Evolutionary conservation across 1,140 invertebrate species (phyloP).

Genomic region (Scaptomyza montana): DNA sequence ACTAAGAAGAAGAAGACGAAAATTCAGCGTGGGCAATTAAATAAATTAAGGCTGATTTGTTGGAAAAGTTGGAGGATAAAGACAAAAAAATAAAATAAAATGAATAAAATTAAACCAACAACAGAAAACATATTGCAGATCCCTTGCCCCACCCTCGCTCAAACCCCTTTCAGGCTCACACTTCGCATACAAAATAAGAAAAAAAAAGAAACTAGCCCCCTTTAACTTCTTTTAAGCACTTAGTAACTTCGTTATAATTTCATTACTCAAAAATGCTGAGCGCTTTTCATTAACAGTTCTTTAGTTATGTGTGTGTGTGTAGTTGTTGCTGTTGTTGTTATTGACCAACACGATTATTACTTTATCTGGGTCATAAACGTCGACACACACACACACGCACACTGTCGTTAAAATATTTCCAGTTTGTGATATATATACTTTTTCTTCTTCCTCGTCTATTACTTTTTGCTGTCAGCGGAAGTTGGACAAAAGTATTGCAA

Average conservation of each 20-base stretch:
- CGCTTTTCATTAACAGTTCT: slow-evolving; percentile 78
- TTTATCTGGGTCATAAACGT: slow-evolving; percentile 78
- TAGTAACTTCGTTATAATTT: slow-evolving; percentile 76
- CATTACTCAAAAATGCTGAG: slow-evolving; percentile 79
- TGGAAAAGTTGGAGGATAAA: slow-evolving; percentile 5
- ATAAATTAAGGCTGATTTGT: slow-evolving; percentile 72
- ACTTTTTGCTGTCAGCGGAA: slow-evolving; percentile 59
- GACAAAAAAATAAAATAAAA: slow-evolving; percentile 12
- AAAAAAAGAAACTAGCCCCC: not conserved
- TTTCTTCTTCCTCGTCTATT: slow-evolving; percentile 3
- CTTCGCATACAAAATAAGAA: not conserved
- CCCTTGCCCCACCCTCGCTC: not conserved
- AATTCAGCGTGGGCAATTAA: slow-evolving; percentile 70
- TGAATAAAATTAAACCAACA: slow-evolving; percentile 6
- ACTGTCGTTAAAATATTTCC: slow-evolving; percentile 46
- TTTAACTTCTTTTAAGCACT: slow-evolving; percentile 39
- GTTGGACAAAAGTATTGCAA: slow-evolving; percentile 62
- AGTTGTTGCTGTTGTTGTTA: slow-evolving; percentile 59
- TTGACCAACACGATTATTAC: slow-evolving; percentile 74
- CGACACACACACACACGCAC: slow-evolving; percentile 36
- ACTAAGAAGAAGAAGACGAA: slow-evolving; percentile 26
- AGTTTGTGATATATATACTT: slow-evolving; percentile 27
- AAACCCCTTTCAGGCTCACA: too few relatives aligned
- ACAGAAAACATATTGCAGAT: slow-evolving; percentile 24
- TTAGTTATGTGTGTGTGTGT: slow-evolving; percentile 18